Evolutionary conservation across 2,888 invertebrate genomes (phyloP).

Genomic region (Chirona hameri): DNA sequence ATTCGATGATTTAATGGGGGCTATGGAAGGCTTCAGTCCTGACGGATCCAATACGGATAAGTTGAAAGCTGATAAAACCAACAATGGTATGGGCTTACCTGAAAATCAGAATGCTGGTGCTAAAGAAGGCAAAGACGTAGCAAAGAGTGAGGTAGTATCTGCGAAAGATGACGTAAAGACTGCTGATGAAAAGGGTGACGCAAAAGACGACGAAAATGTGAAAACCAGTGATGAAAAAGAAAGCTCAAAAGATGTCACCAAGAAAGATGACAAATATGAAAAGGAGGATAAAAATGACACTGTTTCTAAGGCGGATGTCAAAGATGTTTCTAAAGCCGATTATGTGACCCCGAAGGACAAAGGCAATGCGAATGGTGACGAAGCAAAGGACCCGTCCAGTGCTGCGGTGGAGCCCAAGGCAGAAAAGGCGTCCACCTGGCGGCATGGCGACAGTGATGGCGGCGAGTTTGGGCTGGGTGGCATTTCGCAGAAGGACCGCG

Average conservation of each 20-base stretch:
- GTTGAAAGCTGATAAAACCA: neutral
- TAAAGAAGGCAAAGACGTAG: neutral
- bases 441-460: neutral
- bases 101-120: neutral
- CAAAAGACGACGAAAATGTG: neutral
- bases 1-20: neutral
- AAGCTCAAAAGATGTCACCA: neutral
- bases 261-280: neutral
- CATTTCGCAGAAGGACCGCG: slow-evolving; percentile 10
- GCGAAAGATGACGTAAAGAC: neutral
- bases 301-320: no score
- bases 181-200: neutral
- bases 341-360: neutral
- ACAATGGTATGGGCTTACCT: neutral
- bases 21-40: neutral
- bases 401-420: neutral
- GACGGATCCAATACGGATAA: neutral
- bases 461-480: slow-evolving; percentile 9
- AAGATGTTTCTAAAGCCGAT: neutral
- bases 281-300: no score
- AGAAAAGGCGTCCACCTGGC: neutral
- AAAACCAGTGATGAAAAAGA: neutral
- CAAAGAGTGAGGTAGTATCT: neutral
- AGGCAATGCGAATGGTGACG: neutral
- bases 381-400: neutral